Conservation (phyloP, 2,888 invertebrate genomes). For the Heteromyza rotundicornis region DNA sequence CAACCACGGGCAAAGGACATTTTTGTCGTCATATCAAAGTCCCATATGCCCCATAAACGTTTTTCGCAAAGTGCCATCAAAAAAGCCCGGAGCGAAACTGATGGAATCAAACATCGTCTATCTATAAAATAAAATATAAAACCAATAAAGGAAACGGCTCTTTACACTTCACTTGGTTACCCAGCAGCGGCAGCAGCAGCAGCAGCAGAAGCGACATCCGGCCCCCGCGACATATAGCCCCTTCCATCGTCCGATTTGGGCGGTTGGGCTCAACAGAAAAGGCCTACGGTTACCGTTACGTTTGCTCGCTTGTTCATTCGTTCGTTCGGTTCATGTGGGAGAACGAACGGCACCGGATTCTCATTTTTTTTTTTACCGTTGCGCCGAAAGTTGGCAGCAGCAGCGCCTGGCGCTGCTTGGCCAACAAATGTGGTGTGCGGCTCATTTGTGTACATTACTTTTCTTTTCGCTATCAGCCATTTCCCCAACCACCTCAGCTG, state of each 20-base stretch:
- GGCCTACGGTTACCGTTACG: not conserved
- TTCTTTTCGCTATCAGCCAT: slow-evolving; percentile 41
- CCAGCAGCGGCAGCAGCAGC: not conserved
- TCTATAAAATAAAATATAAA: slow-evolving; percentile 48
- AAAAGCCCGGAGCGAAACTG: slow-evolving; percentile 49
- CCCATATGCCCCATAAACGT: slow-evolving; percentile 62
- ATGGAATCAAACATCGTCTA: slow-evolving; percentile 45
- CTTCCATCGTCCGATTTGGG: slow-evolving; percentile 12
- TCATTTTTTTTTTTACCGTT: slow-evolving; percentile 61
- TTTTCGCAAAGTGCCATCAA: slow-evolving; percentile 49
- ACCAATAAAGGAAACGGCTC: slow-evolving; percentile 61
- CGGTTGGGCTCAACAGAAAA: no score
- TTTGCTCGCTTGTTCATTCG: not conserved
- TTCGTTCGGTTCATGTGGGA: slow-evolving; percentile 21
- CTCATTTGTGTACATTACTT: slow-evolving; percentile 34
- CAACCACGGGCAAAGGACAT: slow-evolving; percentile 25
- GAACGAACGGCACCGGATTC: slow-evolving; percentile 49
- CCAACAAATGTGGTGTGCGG: slow-evolving; percentile 30
- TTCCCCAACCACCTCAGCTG: slow-evolving; percentile 47
- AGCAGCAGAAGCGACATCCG: slow-evolving; percentile 25
- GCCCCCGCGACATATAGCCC: no score
- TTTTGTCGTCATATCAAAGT: slow-evolving; percentile 61
- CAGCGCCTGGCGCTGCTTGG: slow-evolving; percentile 38
- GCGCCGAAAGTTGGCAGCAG: slow-evolving; percentile 46
- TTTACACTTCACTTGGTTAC: slow-evolving; percentile 59